Base-by-base conservation (phyloP, 2,888 invertebrate genomes). In the Chaetogeoica ovagalla region DNA sequence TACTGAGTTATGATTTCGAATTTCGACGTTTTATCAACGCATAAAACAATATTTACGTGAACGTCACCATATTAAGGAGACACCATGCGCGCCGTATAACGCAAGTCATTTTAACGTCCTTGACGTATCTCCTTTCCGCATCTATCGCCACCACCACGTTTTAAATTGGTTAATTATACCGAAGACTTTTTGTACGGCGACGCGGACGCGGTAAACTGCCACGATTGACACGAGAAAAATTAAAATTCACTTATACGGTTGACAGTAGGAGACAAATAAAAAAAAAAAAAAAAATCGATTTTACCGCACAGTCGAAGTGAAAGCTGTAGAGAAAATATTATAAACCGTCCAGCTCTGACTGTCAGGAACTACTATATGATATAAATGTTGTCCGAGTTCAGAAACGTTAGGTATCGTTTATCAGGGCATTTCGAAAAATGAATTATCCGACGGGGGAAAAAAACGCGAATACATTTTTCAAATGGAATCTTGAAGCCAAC, bases 161-260 rank as follows among this genome's bases (percentile, higher is more conserved):
- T 75, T 66, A 59, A 66, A 75, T 66, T 75, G 75, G 66, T 75
- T 66, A 57, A 75, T 75, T 75, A n/a, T n/a, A 59, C 23, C 43
- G 57, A 59, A 11, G 21, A 59, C n/a, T 37, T 39, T 43, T 57
- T 43, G 66, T 66, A 66, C 15, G 30, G 66, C 57, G 66, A 57
- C 57, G 66, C n/a, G n/a, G n/a, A n/a, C n/a, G n/a, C n/a, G n/a
- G n/a, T 30, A 30, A 30, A 30, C 30, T 30, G 30, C 66, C 66
- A n/a, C 43, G 39, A 57, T 43, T 59, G 57, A 66, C 43, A 43
- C 57, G 57, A 66, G 66, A 76, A 59, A 76, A 76, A 68, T 76
- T 76, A 66, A 43, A 76, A 68, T 75, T 66, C 8, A 57, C n/a
- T 59, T 68, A 59, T 48, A 17, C 30, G 68, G 59, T n/a, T 39